phyloP scores from a whole-genome alignment of 2,888 invertebrate species.

The Gandaritis pyraliata region DNA sequence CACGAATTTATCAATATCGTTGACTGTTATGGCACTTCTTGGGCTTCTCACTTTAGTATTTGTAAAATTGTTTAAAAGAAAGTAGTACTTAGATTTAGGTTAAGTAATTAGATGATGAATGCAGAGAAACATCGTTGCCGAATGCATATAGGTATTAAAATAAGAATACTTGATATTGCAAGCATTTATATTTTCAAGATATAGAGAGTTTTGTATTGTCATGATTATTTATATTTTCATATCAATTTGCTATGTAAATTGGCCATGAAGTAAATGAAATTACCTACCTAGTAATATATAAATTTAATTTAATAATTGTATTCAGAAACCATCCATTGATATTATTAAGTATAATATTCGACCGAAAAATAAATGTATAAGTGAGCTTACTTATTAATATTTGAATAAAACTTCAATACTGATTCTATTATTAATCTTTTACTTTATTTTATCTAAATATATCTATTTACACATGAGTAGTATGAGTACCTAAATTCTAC shows the following conservation, averaged over 20 bases:
- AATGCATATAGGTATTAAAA: too few relatives aligned
- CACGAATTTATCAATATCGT: conserved; percentile 51
- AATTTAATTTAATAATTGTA: too few relatives aligned
- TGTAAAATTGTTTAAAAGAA: conserved; percentile 38
- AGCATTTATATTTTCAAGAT: conserved; percentile 43
- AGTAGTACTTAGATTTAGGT: neutral
- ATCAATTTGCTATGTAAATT: conserved; percentile 30
- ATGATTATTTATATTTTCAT: conserved; percentile 10
- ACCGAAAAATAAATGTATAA: too few relatives aligned
- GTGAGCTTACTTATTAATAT: neutral
- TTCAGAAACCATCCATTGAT: neutral
- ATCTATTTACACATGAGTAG: conserved; percentile 7
- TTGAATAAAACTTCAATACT: neutral
- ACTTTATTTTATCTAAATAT: neutral
- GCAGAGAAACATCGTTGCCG: too few relatives aligned
- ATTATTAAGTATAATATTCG: too few relatives aligned
- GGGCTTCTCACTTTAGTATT: conserved; percentile 50
- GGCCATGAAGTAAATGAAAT: conserved; percentile 8
- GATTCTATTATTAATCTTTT: neutral
- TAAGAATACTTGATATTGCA: conserved; percentile 19
- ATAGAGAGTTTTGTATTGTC: conserved; percentile 36
- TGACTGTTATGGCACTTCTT: conserved; percentile 53
- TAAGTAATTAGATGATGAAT: too few relatives aligned
- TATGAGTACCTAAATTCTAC: too few relatives aligned
- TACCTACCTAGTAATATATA: too few relatives aligned